These are phyloP conservation scores for Pristionchus arcanus DNA, from an alignment of 2,888 invertebrate species.

Conservation along the genomic window DNA sequence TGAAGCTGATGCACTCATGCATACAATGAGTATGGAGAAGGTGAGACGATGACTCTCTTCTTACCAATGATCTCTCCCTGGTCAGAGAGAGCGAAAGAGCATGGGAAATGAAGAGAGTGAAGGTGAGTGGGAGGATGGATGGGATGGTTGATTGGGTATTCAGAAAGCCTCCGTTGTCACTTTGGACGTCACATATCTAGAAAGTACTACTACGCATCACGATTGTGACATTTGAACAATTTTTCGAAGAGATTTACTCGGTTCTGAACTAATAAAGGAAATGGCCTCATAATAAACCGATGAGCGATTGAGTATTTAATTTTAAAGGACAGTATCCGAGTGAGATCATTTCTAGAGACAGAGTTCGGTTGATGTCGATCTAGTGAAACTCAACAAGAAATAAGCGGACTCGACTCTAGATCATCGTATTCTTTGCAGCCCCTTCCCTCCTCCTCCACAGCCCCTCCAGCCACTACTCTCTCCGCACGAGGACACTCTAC, in stretches of 20 bases:
- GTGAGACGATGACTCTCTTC: background rate
- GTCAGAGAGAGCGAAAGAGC: background rate
- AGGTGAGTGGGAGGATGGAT: slow-evolving; percentile 3
- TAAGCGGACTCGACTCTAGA: background rate
- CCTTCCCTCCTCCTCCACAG: background rate
- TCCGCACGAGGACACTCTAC: slow-evolving; percentile 52
- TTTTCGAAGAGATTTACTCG: too few species aligned
- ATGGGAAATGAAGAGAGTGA: background rate
- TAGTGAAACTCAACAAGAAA: background rate
- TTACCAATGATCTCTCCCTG: background rate
- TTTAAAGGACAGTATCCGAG: too few species aligned
- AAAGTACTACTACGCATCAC: too few species aligned
- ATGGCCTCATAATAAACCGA: background rate
- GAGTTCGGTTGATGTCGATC: background rate
- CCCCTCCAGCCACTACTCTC: background rate
- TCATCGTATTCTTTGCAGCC: background rate
- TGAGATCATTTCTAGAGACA: too few species aligned
- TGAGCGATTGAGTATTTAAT: background rate
- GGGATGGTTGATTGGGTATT: background rate
- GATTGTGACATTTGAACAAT: too few species aligned
- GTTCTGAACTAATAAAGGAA: background rate
- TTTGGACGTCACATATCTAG: background rate
- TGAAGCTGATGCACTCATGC: slow-evolving; percentile 64
- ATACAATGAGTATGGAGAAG: slow-evolving; percentile 42
- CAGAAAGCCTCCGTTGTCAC: background rate